Conservation (phyloP, 2,888 invertebrate species). For the Melieria omissa region DNA sequence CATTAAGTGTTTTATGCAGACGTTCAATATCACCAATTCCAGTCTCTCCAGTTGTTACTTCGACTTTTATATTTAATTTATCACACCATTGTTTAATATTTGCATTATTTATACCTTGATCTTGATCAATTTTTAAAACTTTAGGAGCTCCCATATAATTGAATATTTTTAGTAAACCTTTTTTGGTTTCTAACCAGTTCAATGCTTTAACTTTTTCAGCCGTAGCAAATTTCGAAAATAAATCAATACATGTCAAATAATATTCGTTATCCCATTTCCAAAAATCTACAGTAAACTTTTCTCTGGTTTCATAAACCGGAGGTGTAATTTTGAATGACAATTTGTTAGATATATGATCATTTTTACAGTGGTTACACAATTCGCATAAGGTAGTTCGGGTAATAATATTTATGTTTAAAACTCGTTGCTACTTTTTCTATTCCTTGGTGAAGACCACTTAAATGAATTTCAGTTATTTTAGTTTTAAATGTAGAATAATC, state of each 20-base stretch:
- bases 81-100: slow-evolving; percentile 27
- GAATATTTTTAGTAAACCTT: slow-evolving; percentile 30
- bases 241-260: slow-evolving; percentile 38
- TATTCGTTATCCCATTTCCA: slow-evolving; percentile 35
- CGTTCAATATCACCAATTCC: slow-evolving; percentile 39
- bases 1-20: slow-evolving; percentile 36
- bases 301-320: slow-evolving; percentile 25
- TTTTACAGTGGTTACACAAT: slow-evolving; percentile 36
- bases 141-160: slow-evolving; percentile 31
- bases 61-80: slow-evolving; percentile 19
- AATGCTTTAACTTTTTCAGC: slow-evolving; percentile 30
- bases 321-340: slow-evolving; percentile 33
- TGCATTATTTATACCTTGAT: slow-evolving; percentile 33
- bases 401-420: too few relatives aligned
- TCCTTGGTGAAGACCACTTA: slow-evolving; percentile 28
- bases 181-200: slow-evolving; percentile 34
- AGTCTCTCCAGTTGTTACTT: slow-evolving; percentile 38
- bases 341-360: slow-evolving; percentile 30
- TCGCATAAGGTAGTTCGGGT: too few relatives aligned
- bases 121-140: slow-evolving; percentile 32
- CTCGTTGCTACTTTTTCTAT: slow-evolving; percentile 30
- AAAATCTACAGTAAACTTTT: slow-evolving; percentile 36
- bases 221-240: slow-evolving; percentile 37
- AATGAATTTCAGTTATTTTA: slow-evolving; percentile 26
- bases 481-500: slow-evolving; percentile 23